Conservation (phyloP, 2,113 vertebrate genomes). For the Tylochromis polylepis region DNA sequence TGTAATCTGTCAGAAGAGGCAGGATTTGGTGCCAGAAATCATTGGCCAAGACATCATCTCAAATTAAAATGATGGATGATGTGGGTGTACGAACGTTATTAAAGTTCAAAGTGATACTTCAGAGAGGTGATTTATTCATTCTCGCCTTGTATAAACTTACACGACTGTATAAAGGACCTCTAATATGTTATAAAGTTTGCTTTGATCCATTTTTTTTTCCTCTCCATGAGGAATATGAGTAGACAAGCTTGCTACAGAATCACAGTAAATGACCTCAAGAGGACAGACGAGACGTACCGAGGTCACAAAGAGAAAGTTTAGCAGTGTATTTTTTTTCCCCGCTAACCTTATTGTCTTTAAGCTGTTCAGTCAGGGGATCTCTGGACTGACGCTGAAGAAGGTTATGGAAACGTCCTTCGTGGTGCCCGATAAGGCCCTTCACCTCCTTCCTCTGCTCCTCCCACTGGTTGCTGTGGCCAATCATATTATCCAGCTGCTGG, state of each 20-base stretch:
- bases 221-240: background rate
- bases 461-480: constrained; percentile 86
- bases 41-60: constrained; percentile 26
- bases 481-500: constrained; percentile 87
- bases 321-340: background rate
- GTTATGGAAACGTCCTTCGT: constrained; percentile 76
- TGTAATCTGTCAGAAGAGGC: constrained; percentile 1
- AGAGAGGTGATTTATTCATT: constrained; percentile 39
- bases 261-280: background rate
- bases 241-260: background rate
- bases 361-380: constrained; percentile 82
- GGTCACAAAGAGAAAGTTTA: background rate
- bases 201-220: background rate
- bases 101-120: constrained; percentile 41
- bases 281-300: background rate
- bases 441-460: constrained; percentile 81
- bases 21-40: background rate
- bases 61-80: constrained; percentile 54
- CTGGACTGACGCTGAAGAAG: constrained; percentile 75
- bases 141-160: background rate
- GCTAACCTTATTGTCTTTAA: constrained; percentile 85
- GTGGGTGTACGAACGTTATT: constrained; percentile 22
- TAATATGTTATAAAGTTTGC: background rate
- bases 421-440: constrained; percentile 81
- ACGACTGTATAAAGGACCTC: background rate